Evolutionary conservation across 2,113 vertebrate genomes (phyloP), one percentile per base, ranked within the genome.

Genomic region (Carassius carassius): DNA sequence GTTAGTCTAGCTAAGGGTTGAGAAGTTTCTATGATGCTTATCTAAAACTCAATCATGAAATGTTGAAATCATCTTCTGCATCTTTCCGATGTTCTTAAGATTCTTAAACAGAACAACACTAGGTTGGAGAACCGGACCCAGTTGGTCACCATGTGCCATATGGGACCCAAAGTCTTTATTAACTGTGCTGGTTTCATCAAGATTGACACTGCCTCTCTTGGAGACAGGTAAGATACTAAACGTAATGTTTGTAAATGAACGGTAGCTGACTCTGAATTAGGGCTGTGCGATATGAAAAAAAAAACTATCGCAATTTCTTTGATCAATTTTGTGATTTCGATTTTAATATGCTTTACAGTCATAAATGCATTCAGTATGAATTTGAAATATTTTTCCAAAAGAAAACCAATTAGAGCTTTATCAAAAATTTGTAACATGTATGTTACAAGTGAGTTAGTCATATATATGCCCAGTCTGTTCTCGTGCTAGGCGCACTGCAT

Each of bases 181-280:
- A 99, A 99, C 93, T 99, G 98, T 54, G 98, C 98, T 21, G 98
- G 98, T 82, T 99, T 99, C 92, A 98, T 99, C 92, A 99, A 99
- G 91, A 99, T 99, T 0, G 98, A 99, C 94, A 99, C 98, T 0
- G 97, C 97, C 0, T 99, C 98, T 0, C 94, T 99, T 81, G 98
- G 98, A 17, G 98, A 99, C 94, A 99, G 98, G 98, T 97, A 19
- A 77, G 79, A 72, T 29, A 3, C 25, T 14, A 19, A 9, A 76
- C 13, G 1, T 41, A 56, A 37, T 41, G 54, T 51, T 29, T 3
- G 25, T 29, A 14, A 35, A 12, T 21, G 21, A 5, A 56, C 49
- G 19, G 10, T 21, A 72, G n/a, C n/a, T 54, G 16, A 44, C n/a
- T 25, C 32, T 35, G 41, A 21, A 4, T 69, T 51, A 10, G 29